A percentile compares a stretch with the other conserved stretches of the same genome.
Evolutionary conservation across 2,888 invertebrate genomes (phyloP).

Genomic region (Drosophila atroscutellata): DNA sequence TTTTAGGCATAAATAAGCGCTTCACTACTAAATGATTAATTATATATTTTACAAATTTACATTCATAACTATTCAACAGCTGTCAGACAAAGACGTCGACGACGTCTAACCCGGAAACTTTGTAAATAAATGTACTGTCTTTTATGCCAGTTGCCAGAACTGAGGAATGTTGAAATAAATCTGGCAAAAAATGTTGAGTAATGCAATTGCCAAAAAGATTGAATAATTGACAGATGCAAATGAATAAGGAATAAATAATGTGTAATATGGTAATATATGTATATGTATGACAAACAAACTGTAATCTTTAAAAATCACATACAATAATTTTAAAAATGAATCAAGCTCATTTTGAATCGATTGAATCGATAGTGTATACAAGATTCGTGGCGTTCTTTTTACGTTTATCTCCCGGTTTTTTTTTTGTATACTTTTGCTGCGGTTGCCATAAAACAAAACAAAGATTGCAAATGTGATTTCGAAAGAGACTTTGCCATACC

Average conservation of each 20-base stretch:
- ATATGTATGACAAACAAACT: not conserved
- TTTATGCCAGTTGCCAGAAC: conserved; percentile 2
- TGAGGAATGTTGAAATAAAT: conserved; percentile 11
- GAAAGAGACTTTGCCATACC: conserved; percentile 30
- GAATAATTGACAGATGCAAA: not conserved
- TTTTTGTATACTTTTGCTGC: conserved; percentile 26
- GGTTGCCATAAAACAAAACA: conserved; percentile 26
- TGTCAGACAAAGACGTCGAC: conserved; percentile 8
- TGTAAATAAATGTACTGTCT: conserved; percentile 12
- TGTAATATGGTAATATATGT: not conserved
- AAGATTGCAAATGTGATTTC: conserved; percentile 42
- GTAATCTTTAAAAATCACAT: not conserved
- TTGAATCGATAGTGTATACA: conserved; percentile 12
- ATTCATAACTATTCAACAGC: conserved; percentile 14
- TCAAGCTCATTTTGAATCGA: not conserved
- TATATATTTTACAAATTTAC: conserved; percentile 2
- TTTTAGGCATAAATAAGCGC: conserved; percentile 1
- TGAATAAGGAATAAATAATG: not conserved
- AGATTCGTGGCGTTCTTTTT: not conserved
- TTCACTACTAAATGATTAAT: conserved; percentile 1
- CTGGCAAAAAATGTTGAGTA: not conserved
- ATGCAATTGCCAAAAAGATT: conserved; percentile 8
- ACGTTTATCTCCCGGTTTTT: conserved; percentile 5
- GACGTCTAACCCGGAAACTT: conserved; percentile 15
- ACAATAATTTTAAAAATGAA: not conserved